These are phyloP conservation scores for Dysmachus trigonus DNA, from an alignment of 2,888 invertebrate genomes.

Conservation along the genomic window DNA sequence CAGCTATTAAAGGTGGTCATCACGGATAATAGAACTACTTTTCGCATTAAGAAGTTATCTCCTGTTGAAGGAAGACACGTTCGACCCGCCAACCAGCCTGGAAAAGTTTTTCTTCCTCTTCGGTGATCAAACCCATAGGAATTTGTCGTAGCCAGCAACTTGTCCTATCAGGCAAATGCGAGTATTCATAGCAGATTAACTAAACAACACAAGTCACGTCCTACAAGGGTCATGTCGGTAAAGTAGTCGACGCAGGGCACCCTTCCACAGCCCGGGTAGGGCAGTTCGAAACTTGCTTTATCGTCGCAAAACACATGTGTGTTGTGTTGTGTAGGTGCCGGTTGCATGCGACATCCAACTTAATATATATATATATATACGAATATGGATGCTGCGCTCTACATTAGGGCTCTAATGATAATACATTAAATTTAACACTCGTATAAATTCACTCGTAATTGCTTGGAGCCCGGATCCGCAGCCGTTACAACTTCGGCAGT, in stretches of 20 bases:
- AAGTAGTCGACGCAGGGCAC: constrained; percentile 2
- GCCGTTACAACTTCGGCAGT: constrained; percentile 5
- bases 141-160: constrained; percentile 37
- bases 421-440: constrained; percentile 50
- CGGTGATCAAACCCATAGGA: constrained; percentile 32
- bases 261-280: too few relatives aligned
- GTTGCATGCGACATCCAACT: neutral
- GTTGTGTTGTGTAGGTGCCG: neutral
- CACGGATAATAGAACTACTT: constrained; percentile 41
- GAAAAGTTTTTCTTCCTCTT: constrained; percentile 38
- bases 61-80: constrained; percentile 37
- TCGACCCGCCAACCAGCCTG: constrained; percentile 20
- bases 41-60: constrained; percentile 42
- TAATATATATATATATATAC: too few relatives aligned
- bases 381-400: constrained; percentile 20
- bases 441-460: constrained; percentile 47
- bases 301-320: neutral
- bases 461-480: constrained; percentile 26
- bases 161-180: constrained; percentile 36
- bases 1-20: constrained; percentile 39
- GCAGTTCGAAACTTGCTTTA: constrained; percentile 9
- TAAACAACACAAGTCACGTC: constrained; percentile 43
- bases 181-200: constrained; percentile 43
- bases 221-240: constrained; percentile 35
- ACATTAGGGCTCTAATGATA: constrained; percentile 46